These are phyloP conservation scores for Furcula furcula DNA, from an alignment of 2,888 invertebrate species.

Conservation along the genomic window DNA sequence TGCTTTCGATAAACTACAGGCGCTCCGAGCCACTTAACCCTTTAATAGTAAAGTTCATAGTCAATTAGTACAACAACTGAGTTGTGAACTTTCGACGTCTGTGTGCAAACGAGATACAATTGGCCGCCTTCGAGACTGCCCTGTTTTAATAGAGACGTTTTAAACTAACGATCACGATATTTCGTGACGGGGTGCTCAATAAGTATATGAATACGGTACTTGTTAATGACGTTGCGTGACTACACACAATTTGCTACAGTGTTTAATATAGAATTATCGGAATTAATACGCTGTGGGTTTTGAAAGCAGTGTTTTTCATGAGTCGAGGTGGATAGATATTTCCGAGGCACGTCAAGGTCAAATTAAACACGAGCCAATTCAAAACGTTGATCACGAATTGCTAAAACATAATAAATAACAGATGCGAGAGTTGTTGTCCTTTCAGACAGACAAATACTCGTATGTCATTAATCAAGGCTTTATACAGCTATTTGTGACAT, in stretches of 20 bases:
- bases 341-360: constrained; percentile 46
- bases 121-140: constrained; percentile 47
- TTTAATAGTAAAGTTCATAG: constrained; percentile 64
- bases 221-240: constrained; percentile 33
- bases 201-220: constrained; percentile 16
- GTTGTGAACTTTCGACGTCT: constrained; percentile 63
- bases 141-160: constrained; percentile 50
- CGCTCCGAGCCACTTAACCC: constrained; percentile 71
- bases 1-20: constrained; percentile 48
- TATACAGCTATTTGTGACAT: no score
- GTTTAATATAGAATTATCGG: constrained; percentile 21
- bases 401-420: constrained; percentile 13
- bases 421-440: constrained; percentile 14
- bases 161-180: constrained; percentile 44
- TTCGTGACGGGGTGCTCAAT: constrained; percentile 35
- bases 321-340: constrained; percentile 17
- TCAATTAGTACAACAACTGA: constrained; percentile 67
- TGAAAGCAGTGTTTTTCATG: constrained; percentile 22
- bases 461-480: no score
- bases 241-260: constrained; percentile 17
- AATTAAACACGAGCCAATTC: constrained; percentile 35
- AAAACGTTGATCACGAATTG: constrained; percentile 30
- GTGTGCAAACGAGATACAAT: constrained; percentile 59
- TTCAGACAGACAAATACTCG: no score
- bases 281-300: constrained; percentile 17